Percentiles rank a stretch among this genome's conserved stretches.
Evolutionary conservation across 2,888 invertebrate species (phyloP).

Genomic region (Incurvaria masculella): DNA sequence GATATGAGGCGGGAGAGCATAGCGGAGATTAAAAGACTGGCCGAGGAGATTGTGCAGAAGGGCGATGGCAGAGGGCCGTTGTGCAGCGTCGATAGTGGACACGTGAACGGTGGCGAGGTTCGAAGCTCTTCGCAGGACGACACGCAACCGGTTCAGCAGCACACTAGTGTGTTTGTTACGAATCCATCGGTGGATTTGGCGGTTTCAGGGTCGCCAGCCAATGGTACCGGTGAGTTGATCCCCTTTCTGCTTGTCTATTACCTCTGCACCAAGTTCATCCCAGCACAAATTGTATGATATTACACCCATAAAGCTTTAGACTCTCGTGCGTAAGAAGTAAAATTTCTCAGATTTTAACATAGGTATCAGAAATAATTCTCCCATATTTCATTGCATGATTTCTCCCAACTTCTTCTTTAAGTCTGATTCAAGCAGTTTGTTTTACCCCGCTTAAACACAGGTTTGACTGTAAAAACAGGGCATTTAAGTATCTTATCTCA

Average conservation of each 20-base stretch:
- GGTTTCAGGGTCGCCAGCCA: slow-evolving; percentile 44
- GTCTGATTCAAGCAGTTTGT: too few species aligned
- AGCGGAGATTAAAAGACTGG: slow-evolving; percentile 47
- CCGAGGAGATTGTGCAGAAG: slow-evolving; percentile 50
- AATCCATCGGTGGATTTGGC: slow-evolving; percentile 67
- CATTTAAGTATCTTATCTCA: too few species aligned
- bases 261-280: neutral
- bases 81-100: slow-evolving; percentile 46
- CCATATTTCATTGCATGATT: too few species aligned
- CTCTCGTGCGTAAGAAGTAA: too few species aligned
- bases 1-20: slow-evolving; percentile 47
- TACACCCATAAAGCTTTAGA: too few species aligned
- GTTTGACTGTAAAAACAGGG: too few species aligned
- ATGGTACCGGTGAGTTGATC: slow-evolving; percentile 34
- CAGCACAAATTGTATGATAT: too few species aligned
- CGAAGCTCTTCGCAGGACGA: slow-evolving; percentile 34
- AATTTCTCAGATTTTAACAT: too few species aligned
- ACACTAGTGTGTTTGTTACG: slow-evolving; percentile 67
- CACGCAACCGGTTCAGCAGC: slow-evolving; percentile 30
- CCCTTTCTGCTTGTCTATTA: neutral
- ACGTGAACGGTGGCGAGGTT: slow-evolving; percentile 36
- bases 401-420: too few species aligned
- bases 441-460: too few species aligned
- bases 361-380: too few species aligned
- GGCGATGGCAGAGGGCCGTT: slow-evolving; percentile 40